These are phyloP conservation scores for Pantherophis alleghaniensis DNA, from an alignment of 2,797 vertebrate species.

Conservation along the genomic window DNA sequence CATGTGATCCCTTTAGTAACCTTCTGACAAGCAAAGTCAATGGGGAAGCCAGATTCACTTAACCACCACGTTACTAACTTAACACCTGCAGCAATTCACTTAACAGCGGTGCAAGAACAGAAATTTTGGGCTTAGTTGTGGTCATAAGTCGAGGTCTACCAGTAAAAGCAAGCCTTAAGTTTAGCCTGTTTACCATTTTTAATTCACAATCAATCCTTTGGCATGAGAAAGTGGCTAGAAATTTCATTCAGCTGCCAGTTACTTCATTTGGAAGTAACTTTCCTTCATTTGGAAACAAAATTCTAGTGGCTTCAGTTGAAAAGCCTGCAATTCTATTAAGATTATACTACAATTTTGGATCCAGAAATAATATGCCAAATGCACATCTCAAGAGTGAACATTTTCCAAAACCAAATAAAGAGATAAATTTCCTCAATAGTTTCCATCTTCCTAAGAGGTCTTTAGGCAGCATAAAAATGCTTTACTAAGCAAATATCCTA, in stretches of 20 bases:
- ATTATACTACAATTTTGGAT: not conserved
- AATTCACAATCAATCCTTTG: constrained; percentile 8
- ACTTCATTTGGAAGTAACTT: not conserved
- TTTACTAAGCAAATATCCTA: not conserved
- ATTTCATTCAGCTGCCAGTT: not conserved
- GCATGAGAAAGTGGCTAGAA: constrained; percentile 9
- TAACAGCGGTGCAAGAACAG: not conserved
- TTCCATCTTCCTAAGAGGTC: not conserved
- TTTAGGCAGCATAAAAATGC: not conserved
- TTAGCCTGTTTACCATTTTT: constrained; percentile 4
- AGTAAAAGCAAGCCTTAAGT: not conserved
- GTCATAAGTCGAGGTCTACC: not conserved
- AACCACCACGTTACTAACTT: not conserved
- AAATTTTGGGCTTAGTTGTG: not conserved
- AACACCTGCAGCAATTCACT: not conserved
- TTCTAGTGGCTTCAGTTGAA: not conserved
- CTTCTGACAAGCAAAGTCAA: not conserved
- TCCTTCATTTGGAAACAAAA: not conserved
- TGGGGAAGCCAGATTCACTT: not conserved
- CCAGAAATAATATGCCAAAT: not conserved
- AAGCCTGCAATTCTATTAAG: not conserved
- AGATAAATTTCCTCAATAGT: not conserved
- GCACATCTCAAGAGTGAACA: not conserved
- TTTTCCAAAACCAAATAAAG: not conserved
- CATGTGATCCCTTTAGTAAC: not conserved